These are phyloP conservation scores for Polydrusus cervinus DNA, from an alignment of 2,888 invertebrate species.

Conservation along the genomic window DNA sequence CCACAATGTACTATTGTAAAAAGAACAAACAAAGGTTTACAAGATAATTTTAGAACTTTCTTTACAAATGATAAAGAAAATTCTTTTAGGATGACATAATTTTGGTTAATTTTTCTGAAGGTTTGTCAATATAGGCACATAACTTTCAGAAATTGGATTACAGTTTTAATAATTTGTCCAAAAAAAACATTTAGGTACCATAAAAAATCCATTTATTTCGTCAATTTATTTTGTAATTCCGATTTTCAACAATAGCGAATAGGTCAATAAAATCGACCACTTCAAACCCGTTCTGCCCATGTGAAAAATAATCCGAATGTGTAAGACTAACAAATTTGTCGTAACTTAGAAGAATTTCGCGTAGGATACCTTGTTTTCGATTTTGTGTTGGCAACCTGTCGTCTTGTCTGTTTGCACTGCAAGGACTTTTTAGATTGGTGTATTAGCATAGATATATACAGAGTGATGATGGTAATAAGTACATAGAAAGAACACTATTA, in stretches of 20 bases:
- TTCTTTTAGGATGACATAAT: no score
- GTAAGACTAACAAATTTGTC: conserved; percentile 48
- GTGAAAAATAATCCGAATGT: conserved; percentile 33
- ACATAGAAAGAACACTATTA: no score
- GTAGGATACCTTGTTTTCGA: conserved; percentile 48
- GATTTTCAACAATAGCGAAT: conserved; percentile 16
- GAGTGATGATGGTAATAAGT: conserved; percentile 7
- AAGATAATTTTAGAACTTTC: no score
- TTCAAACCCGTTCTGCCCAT: conserved; percentile 41
- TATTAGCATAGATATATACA: conserved; percentile 24
- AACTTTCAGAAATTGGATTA: no score
- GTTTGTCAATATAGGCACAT: no score
- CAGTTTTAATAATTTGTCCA: not conserved
- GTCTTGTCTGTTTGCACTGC: conserved; percentile 50
- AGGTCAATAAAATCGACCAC: conserved; percentile 38
- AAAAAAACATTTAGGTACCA: not conserved
- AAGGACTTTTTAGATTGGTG: conserved; percentile 50
- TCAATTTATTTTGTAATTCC: conserved; percentile 21
- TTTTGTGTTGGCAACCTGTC: conserved; percentile 53
- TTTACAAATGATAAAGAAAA: no score
- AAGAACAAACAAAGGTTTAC: no score
- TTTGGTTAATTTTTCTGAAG: no score
- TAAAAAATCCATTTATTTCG: conserved; percentile 2
- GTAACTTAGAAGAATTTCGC: conserved; percentile 52
- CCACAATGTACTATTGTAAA: no score